Evolutionary conservation across 1,140 invertebrate species (phyloP).

Genomic region (Lanistes nyassanus): DNA sequence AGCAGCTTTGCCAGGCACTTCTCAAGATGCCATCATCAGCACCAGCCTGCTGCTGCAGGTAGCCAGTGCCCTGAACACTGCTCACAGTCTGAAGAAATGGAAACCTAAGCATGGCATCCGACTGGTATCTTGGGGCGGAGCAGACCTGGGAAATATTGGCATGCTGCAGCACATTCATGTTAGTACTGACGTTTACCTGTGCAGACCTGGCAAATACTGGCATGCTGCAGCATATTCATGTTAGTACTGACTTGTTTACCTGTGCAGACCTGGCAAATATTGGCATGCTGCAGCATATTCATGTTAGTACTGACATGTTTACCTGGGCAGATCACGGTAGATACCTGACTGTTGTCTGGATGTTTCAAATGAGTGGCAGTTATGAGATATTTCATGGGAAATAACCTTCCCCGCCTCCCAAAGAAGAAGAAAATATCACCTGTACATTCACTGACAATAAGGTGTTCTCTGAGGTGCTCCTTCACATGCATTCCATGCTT

Average conservation of each 20-base stretch:
- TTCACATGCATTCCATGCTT: too few relatives aligned
- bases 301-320: conserved; percentile 13
- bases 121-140: conserved; percentile 39
- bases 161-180: conserved; percentile 33
- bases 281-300: conserved; percentile 31
- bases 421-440: neutral
- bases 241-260: neutral
- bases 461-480: neutral
- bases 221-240: conserved; percentile 31
- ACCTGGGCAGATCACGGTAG: too few relatives aligned
- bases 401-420: too few relatives aligned
- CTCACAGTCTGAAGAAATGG: conserved; percentile 28
- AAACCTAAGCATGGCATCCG: conserved; percentile 32
- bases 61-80: conserved; percentile 19
- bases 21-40: conserved; percentile 28
- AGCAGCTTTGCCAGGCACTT: conserved; percentile 25
- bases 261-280: conserved; percentile 3
- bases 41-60: conserved; percentile 33
- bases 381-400: too few relatives aligned
- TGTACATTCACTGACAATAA: neutral
- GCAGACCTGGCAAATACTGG: conserved; percentile 20
- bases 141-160: conserved; percentile 33
- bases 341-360: neutral
- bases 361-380: too few relatives aligned
- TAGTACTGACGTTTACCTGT: neutral